Evolutionary conservation across 1,140 invertebrate species (phyloP).

Genomic region (Dysdera silvatica): DNA sequence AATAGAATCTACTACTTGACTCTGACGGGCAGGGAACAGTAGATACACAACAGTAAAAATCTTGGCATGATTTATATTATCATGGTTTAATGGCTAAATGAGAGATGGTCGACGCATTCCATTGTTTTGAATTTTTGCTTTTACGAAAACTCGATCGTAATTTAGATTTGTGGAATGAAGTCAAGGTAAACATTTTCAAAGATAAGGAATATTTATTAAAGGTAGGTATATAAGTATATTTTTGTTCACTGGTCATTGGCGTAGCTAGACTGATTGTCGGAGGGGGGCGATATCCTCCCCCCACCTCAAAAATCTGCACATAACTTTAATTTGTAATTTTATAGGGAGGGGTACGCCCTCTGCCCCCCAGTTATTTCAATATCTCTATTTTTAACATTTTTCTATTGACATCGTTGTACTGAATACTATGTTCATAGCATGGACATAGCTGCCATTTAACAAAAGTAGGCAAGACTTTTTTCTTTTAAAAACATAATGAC

Average conservation of each 20-base stretch:
- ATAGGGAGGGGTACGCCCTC: neutral
- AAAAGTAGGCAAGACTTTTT: too few relatives aligned
- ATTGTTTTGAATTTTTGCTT: constrained; percentile 32
- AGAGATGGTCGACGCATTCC: constrained; percentile 28
- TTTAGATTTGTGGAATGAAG: constrained; percentile 22
- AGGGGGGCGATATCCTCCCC: neutral
- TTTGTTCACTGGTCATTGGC: neutral
- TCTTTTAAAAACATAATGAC: too few relatives aligned
- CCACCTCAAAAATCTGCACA: neutral
- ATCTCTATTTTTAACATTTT: neutral
- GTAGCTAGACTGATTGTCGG: neutral
- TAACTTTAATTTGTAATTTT: neutral
- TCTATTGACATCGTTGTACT: too few relatives aligned
- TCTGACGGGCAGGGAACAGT: too few relatives aligned
- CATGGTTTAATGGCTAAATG: too few relatives aligned
- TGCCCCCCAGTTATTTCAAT: neutral
- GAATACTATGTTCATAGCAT: too few relatives aligned
- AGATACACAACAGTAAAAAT: too few relatives aligned
- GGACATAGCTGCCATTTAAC: too few relatives aligned
- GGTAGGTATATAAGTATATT: constrained; percentile 3
- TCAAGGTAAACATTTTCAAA: constrained; percentile 23
- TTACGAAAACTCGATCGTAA: constrained; percentile 27
- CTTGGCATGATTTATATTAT: too few relatives aligned
- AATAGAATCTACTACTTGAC: too few relatives aligned
- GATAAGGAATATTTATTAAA: constrained; percentile 23